Base-by-base conservation (phyloP, 2,888 invertebrate genomes). In the Cephus runcator region DNA sequence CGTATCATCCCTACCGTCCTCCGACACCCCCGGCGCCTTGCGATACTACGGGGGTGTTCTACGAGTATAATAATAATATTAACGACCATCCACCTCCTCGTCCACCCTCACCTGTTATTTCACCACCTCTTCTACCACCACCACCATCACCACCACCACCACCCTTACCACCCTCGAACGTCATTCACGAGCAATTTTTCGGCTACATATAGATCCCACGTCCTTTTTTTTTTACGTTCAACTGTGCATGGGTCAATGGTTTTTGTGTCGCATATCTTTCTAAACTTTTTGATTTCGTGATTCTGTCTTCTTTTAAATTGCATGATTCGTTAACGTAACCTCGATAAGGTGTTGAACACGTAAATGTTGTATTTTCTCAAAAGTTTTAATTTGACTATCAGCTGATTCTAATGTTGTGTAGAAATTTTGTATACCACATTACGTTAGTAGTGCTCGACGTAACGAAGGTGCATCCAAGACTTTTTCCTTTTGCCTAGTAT, bases 111-210 rank as follows among this genome's bases (percentile, higher is more conserved):
- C 92, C 85, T 92, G 40, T 92, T 92, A 78, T 92, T 92, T 83
- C 74, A 69, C 82, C 79, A 69, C 80, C 84, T 81, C 87, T 83
- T 80, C 92, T 92, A 86, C 93, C 93, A 36, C 90, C 93, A 84
- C 93, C 86, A 84, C 93, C 86, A 77, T 81, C 83, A 23, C 77
- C 79, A 86, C 82, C 79, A 86, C 82, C 92, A 85, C 87, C 89
- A 87, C 85, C 93, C 92, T 90, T 91, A 88, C 85, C 92, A 91
- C 85, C 92, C 92, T 87, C 93, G 92, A 91, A 85, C 92, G 91
- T 94, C 94, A 89, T 93, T 93, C 93, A 94, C 93, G 93, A 93
- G 89, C 90, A 91, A 89, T 90, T 91, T 88, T 90, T 90, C 89
- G 91, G 90, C 90, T 91, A 91, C 88, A 90, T 91, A 80, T 90